A percentile compares a stretch with the other conserved stretches of the same genome.
These are phyloP conservation scores for Virgularia gustaviana DNA, from an alignment of 92 coral and sea anemone genomes.

Conservation along the genomic window DNA sequence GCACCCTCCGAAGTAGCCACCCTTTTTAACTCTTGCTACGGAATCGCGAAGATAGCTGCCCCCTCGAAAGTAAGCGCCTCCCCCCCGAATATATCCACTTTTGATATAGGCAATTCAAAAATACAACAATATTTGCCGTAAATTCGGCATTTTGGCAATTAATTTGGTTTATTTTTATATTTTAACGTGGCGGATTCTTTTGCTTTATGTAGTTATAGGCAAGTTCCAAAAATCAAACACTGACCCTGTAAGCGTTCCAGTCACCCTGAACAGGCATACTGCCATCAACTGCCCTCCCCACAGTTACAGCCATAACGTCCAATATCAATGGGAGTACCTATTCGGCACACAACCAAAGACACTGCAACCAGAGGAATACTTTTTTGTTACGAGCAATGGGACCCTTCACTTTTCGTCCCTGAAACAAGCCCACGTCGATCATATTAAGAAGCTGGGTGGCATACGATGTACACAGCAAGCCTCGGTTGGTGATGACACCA, in stretches of 20 bases:
- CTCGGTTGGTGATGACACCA: background rate
- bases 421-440: background rate
- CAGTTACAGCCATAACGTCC: background rate
- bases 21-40: background rate
- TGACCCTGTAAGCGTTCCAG: background rate
- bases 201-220: constrained; percentile 16
- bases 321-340: constrained; percentile 7
- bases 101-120: background rate
- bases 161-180: background rate
- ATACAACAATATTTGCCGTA: no score
- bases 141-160: no score
- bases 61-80: no score
- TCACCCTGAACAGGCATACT: background rate
- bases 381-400: constrained; percentile 17
- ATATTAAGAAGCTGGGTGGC: background rate
- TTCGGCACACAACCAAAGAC: background rate
- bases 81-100: no score
- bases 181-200: background rate
- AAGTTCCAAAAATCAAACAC: background rate
- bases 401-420: constrained; percentile 12
- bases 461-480: constrained; percentile 14
- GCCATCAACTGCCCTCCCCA: constrained; percentile 1
- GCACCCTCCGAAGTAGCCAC: no score
- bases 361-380: background rate
- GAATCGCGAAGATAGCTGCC: background rate